These are phyloP conservation scores for Melanchra persicariae DNA, from an alignment of 2,888 invertebrate species.

Conservation along the genomic window DNA sequence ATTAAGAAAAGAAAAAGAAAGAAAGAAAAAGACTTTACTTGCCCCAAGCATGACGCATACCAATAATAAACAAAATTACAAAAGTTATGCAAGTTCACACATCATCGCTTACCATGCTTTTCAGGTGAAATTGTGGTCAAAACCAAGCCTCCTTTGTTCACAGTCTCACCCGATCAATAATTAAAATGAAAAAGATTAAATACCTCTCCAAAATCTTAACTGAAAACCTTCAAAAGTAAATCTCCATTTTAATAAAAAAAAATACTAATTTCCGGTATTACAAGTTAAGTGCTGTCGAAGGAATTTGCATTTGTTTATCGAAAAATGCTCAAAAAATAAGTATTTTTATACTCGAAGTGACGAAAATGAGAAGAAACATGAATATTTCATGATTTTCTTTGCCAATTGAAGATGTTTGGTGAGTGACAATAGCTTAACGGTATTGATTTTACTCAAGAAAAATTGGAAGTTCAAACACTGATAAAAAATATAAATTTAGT, in stretches of 20 bases:
- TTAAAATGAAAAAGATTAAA: too few relatives aligned
- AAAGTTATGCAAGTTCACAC: too few relatives aligned
- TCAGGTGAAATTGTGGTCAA: too few relatives aligned
- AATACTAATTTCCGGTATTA: conserved; percentile 56
- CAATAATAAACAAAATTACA: too few relatives aligned
- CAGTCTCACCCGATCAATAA: too few relatives aligned
- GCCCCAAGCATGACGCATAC: too few relatives aligned
- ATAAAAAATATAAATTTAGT: neutral
- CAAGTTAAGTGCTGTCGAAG: conserved; percentile 43
- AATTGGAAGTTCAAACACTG: conserved; percentile 18
- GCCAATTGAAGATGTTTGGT: conserved; percentile 38
- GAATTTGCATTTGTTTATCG: conserved; percentile 58
- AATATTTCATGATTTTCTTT: conserved; percentile 53
- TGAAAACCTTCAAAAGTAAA: conserved; percentile 14
- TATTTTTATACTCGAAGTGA: conserved; percentile 32
- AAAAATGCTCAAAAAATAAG: conserved; percentile 44
- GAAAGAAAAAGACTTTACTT: too few relatives aligned
- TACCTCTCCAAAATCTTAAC: neutral
- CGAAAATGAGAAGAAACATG: conserved; percentile 35
- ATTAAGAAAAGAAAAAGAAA: too few relatives aligned
- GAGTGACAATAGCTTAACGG: conserved; percentile 23
- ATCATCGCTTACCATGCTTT: too few relatives aligned
- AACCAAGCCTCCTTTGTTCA: too few relatives aligned
- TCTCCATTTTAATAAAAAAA: conserved; percentile 45
- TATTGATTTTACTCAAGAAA: conserved; percentile 31